phyloP scores from a whole-genome alignment of 2,888 invertebrate genomes.

The Eupithecia exiguata region DNA sequence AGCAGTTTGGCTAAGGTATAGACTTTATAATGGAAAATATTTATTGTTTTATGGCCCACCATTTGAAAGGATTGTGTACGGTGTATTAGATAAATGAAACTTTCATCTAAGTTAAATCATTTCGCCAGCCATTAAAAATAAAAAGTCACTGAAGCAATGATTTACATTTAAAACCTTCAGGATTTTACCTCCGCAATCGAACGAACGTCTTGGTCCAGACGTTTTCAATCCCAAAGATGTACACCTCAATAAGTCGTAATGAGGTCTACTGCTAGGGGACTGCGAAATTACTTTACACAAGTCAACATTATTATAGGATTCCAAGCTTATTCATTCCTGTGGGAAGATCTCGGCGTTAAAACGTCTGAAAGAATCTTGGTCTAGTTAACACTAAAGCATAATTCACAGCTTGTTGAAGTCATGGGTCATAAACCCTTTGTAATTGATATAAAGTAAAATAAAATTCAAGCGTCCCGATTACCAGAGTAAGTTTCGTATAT shows the following conservation, averaged over 20 bases:
- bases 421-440: not conserved
- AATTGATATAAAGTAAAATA: not conserved
- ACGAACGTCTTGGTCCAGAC: conserved; percentile 1
- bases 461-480: too few species aligned
- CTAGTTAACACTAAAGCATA: not conserved
- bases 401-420: not conserved
- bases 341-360: not conserved
- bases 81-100: not conserved
- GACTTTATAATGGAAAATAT: too few species aligned
- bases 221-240: conserved; percentile 20
- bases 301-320: not conserved
- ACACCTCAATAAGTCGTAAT: conserved; percentile 27
- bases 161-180: conserved; percentile 5
- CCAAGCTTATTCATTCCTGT: not conserved
- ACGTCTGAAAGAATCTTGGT: not conserved
- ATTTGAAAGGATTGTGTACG: too few species aligned
- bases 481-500: too few species aligned
- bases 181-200: not conserved
- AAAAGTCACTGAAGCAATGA: not conserved
- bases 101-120: not conserved
- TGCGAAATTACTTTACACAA: conserved; percentile 18
- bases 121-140: not conserved
- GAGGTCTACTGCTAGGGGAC: conserved; percentile 13
- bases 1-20: too few species aligned
- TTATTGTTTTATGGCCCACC: too few species aligned